Percentiles rank a stretch among this genome's conserved stretches.
Evolutionary conservation across 1,140 invertebrate species (phyloP).

Genomic region (Lordiphosa collinella): DNA sequence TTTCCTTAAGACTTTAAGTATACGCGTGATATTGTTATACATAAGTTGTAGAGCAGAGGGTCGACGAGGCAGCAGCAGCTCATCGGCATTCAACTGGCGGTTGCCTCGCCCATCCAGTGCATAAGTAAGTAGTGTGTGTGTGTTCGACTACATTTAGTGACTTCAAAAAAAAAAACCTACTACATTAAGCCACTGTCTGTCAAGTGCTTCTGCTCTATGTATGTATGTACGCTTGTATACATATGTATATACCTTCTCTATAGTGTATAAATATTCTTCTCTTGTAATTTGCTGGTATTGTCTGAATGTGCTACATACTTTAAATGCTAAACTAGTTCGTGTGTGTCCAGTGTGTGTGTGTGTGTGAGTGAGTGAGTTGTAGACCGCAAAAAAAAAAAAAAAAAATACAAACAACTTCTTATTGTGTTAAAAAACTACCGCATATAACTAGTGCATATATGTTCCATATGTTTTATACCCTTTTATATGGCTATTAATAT

Average conservation of each 20-base stretch:
- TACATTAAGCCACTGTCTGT: too few relatives aligned
- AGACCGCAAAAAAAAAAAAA: slow-evolving; percentile 13
- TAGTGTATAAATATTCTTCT: slow-evolving; percentile 5
- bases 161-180: too few relatives aligned
- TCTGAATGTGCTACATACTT: slow-evolving; percentile 74
- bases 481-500: slow-evolving; percentile 60
- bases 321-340: slow-evolving; percentile 63
- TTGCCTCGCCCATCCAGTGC: too few relatives aligned
- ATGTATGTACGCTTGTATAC: slow-evolving; percentile 23
- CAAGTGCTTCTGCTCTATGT: slow-evolving; percentile 4
- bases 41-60: too few relatives aligned
- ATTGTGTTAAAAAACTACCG: slow-evolving; percentile 43
- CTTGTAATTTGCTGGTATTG: slow-evolving; percentile 49
- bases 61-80: too few relatives aligned
- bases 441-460: slow-evolving; percentile 52
- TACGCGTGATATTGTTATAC: slow-evolving; percentile 10
- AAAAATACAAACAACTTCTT: slow-evolving; percentile 13
- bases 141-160: too few relatives aligned
- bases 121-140: too few relatives aligned
- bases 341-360: slow-evolving; percentile 15
- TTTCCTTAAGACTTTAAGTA: slow-evolving; percentile 36
- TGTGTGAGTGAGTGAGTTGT: slow-evolving; percentile 15
- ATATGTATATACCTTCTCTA: slow-evolving; percentile 6
- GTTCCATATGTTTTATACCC: slow-evolving; percentile 26
- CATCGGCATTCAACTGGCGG: too few relatives aligned